Evolutionary conservation across 2,888 invertebrate genomes (phyloP).

Genomic region (Drosophila niveifrons): DNA sequence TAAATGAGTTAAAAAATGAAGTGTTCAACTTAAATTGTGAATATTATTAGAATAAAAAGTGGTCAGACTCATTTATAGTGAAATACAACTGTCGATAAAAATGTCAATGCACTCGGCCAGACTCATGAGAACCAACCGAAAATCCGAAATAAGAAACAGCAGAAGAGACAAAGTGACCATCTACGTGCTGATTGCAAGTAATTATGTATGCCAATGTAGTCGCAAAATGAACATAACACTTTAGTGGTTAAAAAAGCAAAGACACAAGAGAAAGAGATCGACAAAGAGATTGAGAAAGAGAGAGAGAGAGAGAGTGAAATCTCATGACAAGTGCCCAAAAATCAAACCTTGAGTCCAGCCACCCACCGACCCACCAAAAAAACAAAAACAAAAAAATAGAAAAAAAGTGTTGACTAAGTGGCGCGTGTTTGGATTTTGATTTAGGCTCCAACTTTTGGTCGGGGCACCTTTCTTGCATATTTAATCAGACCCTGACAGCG

Average conservation of each 20-base stretch:
- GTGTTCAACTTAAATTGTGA: neutral
- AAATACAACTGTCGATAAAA: constrained; percentile 23
- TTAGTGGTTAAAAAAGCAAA: constrained; percentile 30
- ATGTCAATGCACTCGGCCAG: constrained; percentile 52
- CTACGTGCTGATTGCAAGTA: constrained; percentile 58
- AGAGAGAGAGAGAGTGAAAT: constrained; percentile 32
- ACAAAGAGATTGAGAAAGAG: neutral
- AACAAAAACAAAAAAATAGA: neutral
- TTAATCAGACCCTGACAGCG: constrained; percentile 67
- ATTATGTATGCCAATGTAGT: constrained; percentile 73
- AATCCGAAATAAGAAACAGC: constrained; percentile 7
- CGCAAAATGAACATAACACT: constrained; percentile 70
- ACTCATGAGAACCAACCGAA: constrained; percentile 17
- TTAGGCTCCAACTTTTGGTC: constrained; percentile 50
- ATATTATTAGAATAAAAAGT: constrained; percentile 22
- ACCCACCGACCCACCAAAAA: constrained; percentile 47
- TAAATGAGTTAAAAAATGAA: no score
- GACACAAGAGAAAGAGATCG: constrained; percentile 7
- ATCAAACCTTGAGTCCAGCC: constrained; percentile 32
- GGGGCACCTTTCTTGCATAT: constrained; percentile 60
- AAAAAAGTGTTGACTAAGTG: constrained; percentile 56
- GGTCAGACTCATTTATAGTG: constrained; percentile 35
- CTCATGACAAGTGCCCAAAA: constrained; percentile 50
- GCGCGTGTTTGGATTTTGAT: constrained; percentile 76
- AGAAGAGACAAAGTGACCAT: constrained; percentile 25